Percentiles rank a stretch among this genome's conserved stretches.
Evolutionary conservation across 2,797 vertebrate genomes (phyloP).

Genomic region (Acanthurus leucopareius): DNA sequence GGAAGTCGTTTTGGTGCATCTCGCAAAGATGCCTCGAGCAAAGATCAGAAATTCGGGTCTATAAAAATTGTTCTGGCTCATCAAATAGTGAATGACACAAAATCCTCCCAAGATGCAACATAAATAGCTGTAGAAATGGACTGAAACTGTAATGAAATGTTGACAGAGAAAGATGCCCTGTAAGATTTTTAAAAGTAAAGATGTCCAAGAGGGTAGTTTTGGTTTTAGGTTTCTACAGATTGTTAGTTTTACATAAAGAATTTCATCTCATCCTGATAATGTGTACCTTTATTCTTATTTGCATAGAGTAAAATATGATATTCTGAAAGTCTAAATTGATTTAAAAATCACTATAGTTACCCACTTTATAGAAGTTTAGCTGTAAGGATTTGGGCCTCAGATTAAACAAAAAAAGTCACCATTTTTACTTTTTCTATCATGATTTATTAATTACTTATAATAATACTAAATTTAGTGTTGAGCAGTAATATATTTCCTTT

Average conservation of each 20-base stretch:
- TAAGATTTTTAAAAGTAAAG: background rate
- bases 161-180: background rate
- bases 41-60: conserved; percentile 17
- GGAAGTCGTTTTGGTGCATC: conserved; percentile 1
- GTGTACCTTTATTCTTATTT: background rate
- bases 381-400: background rate
- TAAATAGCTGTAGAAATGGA: background rate
- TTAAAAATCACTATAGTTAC: too few species aligned
- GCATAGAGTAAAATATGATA: background rate
- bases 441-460: background rate
- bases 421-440: too few species aligned
- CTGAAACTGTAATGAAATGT: conserved; percentile 6
- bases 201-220: background rate
- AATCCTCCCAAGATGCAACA: conserved; percentile 2
- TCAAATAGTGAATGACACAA: background rate
- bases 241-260: background rate
- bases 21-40: conserved; percentile 2
- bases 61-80: conserved; percentile 23
- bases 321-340: background rate
- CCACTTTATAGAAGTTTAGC: background rate
- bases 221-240: background rate
- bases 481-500: background rate
- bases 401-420: background rate
- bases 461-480: background rate
- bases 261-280: background rate